phyloP scores from a whole-genome alignment of 2,888 invertebrate genomes.

The Cosmorhoe ocellata region DNA sequence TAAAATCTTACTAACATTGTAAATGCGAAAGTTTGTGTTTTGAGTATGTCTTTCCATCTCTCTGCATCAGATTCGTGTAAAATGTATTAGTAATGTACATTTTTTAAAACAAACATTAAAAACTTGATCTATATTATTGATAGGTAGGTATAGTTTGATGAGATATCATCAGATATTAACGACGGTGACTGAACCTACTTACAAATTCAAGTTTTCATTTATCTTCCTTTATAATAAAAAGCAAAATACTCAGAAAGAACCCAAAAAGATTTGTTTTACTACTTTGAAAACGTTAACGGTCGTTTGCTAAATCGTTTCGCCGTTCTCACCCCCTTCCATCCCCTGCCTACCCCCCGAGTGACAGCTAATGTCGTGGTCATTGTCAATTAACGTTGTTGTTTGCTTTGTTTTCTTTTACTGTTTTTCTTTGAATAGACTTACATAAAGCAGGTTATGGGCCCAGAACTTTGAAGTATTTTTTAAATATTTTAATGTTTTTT shows the following conservation, averaged over 20 bases:
- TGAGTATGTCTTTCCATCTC: no score
- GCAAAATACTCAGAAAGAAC: conserved; percentile 1
- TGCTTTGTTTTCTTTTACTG: conserved; percentile 1
- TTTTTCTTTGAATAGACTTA: not conserved
- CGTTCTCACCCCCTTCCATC: conserved; percentile 17
- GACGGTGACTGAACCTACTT: no score
- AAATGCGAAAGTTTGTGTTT: no score
- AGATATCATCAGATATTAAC: no score
- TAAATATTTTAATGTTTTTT: no score
- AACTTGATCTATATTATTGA: no score
- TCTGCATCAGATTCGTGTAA: no score
- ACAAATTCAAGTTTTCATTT: no score
- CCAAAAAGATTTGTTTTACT: conserved; percentile 19
- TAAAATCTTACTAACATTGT: no score
- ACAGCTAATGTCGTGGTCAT: conserved; percentile 30
- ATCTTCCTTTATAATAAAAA: not conserved
- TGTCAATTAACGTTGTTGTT: conserved; percentile 24
- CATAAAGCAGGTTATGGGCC: not conserved
- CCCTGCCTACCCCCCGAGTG: conserved; percentile 19
- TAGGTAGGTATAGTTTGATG: no score
- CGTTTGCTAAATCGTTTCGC: conserved; percentile 19
- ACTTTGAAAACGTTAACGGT: conserved; percentile 17
- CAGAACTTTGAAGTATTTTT: not conserved
- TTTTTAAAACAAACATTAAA: no score
- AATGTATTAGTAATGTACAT: no score